phyloP scores from a whole-genome alignment of 2,113 vertebrate genomes.

The Nannospalax galili region DNA sequence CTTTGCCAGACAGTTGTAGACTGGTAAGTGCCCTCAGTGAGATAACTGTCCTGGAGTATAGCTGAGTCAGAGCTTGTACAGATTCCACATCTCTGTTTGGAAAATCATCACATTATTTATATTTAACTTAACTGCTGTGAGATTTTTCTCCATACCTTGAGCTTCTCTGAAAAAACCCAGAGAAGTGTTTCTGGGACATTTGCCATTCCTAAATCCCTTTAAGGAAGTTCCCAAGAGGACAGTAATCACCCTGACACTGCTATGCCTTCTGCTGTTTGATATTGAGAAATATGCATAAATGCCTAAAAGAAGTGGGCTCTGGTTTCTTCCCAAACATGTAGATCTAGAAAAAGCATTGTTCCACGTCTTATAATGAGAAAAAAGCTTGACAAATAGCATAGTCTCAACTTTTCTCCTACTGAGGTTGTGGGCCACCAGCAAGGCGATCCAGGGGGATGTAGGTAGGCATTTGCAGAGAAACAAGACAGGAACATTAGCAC shows the following conservation, averaged over 20 bases:
- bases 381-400: neutral
- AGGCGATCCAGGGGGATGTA: neutral
- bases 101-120: neutral
- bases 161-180: slow-evolving; percentile 18
- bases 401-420: neutral
- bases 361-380: neutral
- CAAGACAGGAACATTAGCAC: neutral
- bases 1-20: neutral
- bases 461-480: neutral
- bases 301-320: neutral
- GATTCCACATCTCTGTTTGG: neutral
- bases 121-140: slow-evolving; percentile 9
- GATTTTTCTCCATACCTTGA: neutral
- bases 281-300: neutral
- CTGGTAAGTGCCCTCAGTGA: slow-evolving; percentile 12
- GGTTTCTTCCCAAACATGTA: neutral
- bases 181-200: neutral
- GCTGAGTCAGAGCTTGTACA: neutral
- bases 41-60: neutral
- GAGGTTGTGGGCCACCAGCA: neutral
- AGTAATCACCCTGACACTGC: neutral
- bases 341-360: neutral
- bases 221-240: neutral
- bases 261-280: slow-evolving; percentile 9
- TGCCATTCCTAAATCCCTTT: neutral